These are phyloP conservation scores for Papilio glaucus DNA, from an alignment of 1,140 invertebrate species.

Conservation along the genomic window DNA sequence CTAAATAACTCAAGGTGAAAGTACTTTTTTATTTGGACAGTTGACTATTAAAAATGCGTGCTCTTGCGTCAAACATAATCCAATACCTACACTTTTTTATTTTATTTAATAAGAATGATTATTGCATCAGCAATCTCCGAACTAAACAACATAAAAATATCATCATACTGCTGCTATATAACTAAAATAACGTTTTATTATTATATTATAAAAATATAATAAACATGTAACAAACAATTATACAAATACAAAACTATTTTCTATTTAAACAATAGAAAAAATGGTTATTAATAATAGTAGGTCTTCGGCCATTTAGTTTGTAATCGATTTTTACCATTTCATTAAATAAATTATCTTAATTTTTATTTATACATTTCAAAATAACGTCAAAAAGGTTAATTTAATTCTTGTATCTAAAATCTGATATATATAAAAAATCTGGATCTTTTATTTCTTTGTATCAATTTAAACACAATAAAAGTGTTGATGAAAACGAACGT, in stretches of 20 bases:
- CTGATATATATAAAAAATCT: not conserved
- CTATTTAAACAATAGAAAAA: not conserved
- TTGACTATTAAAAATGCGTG: slow-evolving; percentile 66
- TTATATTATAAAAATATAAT: not conserved
- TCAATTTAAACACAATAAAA: slow-evolving; percentile 11
- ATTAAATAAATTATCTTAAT: too few species aligned
- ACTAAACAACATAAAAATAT: too few species aligned
- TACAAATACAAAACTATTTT: not conserved
- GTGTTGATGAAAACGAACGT: not conserved
- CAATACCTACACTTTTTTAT: not conserved
- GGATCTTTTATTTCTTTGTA: not conserved
- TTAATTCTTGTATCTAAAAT: too few species aligned
- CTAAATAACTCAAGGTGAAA: slow-evolving; percentile 68
- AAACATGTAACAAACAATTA: too few species aligned
- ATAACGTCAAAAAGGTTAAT: not conserved
- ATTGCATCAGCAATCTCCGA: not conserved
- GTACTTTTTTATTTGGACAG: slow-evolving; percentile 71
- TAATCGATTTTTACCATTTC: too few species aligned
- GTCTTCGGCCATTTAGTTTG: too few species aligned
- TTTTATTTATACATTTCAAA: too few species aligned
- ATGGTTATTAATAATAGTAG: not conserved
- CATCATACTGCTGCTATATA: too few species aligned
- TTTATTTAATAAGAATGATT: not conserved
- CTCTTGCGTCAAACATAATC: slow-evolving; percentile 63
- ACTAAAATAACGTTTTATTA: not conserved